A percentile compares a stretch with the other conserved stretches of the same genome.
Conservation (phyloP, 2,888 invertebrate species). For the Tenthredo distinguenda region DNA sequence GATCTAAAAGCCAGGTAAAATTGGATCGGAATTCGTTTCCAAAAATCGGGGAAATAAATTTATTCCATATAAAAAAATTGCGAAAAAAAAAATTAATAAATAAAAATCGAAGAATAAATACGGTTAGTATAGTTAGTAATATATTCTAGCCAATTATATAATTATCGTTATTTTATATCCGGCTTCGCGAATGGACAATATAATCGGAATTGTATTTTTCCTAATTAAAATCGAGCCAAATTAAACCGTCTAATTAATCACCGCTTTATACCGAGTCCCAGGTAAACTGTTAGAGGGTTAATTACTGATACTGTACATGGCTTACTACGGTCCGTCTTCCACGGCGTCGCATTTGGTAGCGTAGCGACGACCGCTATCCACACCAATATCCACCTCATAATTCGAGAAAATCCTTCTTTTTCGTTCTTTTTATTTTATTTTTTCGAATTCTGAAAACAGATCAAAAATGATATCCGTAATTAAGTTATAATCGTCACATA, state of each 20-base stretch:
- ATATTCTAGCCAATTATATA: no score
- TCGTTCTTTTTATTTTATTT: no score
- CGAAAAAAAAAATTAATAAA: neutral
- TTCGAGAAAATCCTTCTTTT: neutral
- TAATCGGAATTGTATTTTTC: neutral
- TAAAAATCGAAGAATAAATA: neutral
- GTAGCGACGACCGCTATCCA: constrained; percentile 69
- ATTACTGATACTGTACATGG: constrained; percentile 68
- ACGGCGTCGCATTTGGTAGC: constrained; percentile 69
- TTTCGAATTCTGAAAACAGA: neutral
- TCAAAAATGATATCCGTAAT: neutral
- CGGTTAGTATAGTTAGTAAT: neutral
- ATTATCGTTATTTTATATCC: no score
- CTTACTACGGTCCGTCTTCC: constrained; percentile 70
- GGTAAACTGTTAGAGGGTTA: constrained; percentile 17
- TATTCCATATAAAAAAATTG: neutral
- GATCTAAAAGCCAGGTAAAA: no score
- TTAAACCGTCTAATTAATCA: neutral
- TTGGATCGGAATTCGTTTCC: no score
- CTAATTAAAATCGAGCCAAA: neutral
- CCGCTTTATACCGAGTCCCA: no score
- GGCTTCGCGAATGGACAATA: neutral
- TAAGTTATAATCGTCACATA: no score
- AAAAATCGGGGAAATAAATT: no score
- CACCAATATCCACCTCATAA: constrained; percentile 66